Evolutionary conservation across 2,797 vertebrate species (phyloP), one percentile per base, ranked within the genome.

Genomic region (Alectoris magna): DNA sequence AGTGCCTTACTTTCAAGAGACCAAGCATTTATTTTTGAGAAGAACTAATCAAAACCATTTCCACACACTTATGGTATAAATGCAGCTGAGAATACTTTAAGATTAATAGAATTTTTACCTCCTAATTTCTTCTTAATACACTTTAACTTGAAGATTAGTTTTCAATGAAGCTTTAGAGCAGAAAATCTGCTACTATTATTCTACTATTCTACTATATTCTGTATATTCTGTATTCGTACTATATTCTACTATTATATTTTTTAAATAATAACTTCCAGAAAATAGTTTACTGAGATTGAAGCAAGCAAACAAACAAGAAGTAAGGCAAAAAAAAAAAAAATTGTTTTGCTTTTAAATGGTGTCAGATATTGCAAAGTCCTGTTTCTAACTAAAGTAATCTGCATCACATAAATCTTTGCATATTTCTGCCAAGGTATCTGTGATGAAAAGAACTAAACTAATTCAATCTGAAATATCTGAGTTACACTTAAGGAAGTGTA

Each of bases 221-320:
- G 34, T 34, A 34, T 34, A 34, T 34, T 34, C 34, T 34, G 34
- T 34, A 34, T 34, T 34, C 34, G 34, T 34, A 34, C 34, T 34
- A 34, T 34, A 34, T 34, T 34, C 34, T 34, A 34, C 34, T 34
- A 34, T 34, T 34, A 34, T 34, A 34, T 34, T 41, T 18, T 41
- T 19, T 39, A n/a, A 39, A 67, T 77, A 66, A 0, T 4, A 26
- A 55, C 41, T 91, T 66, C 21, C 26, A 86, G 22, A 71, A 87
- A 64, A 55, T 21, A 38, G 0, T 36, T 38, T 14, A 27, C 43
- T 34, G 9, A 0, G 36, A 3, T 6, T 48, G 8, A 70, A 22
- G 5, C 23, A 34, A 24, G 7, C 24, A 41, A 41, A 11, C 9
- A 41, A 41, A 41, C 39, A 4, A 36, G 2, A 21, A 69, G 70